Evolutionary conservation across 2,797 vertebrate genomes (phyloP).

Genomic region (Anguilla pacifica): DNA sequence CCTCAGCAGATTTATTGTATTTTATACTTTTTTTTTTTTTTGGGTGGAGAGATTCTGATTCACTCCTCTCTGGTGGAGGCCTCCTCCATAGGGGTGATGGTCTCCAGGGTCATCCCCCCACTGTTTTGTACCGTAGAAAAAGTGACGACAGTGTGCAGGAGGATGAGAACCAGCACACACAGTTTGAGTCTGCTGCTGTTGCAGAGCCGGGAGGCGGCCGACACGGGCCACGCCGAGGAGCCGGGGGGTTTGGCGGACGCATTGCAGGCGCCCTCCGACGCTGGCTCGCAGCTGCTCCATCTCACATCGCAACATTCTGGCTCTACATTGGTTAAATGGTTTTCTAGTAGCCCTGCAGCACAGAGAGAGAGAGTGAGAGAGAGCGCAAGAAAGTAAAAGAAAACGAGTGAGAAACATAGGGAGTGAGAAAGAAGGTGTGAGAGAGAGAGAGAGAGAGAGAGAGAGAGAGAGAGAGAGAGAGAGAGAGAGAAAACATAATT

Average conservation of each 20-base stretch:
- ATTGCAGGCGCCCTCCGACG: constrained; percentile 64
- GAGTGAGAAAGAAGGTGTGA: neutral
- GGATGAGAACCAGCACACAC: constrained; percentile 81
- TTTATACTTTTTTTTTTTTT: neutral
- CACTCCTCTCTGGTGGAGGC: constrained; percentile 76
- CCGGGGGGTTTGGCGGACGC: constrained; percentile 65
- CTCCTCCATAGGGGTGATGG: constrained; percentile 75
- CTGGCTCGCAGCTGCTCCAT: constrained; percentile 77
- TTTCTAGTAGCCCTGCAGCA: constrained; percentile 75
- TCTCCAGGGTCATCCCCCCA: constrained; percentile 67
- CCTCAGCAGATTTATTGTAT: neutral
- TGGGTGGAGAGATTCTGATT: constrained; percentile 34
- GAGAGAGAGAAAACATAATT: neutral
- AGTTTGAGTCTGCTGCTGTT: constrained; percentile 79
- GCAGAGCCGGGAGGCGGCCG: constrained; percentile 74
- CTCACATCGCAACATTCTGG: constrained; percentile 82
- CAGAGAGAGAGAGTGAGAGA: neutral
- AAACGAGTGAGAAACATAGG: neutral
- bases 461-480: neutral
- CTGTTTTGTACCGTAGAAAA: constrained; percentile 75
- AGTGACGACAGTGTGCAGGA: constrained; percentile 84
- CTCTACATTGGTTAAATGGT: constrained; percentile 71
- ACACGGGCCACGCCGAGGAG: constrained; percentile 67
- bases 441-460: neutral
- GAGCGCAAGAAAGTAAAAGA: neutral